These are phyloP conservation scores for Xestia c-nigrum DNA, from an alignment of 2,888 invertebrate species.

Conservation along the genomic window DNA sequence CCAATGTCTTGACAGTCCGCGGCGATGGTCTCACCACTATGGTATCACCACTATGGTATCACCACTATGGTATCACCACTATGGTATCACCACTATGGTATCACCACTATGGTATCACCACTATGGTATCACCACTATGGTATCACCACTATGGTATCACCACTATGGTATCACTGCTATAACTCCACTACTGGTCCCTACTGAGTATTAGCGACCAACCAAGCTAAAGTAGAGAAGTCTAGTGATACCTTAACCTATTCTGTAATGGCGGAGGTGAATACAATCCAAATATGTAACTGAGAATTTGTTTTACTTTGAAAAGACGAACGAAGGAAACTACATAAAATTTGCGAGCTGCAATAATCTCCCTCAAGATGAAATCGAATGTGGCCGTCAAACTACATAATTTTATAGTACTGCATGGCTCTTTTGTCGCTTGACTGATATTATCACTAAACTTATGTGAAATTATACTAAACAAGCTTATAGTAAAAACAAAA, in stretches of 20 bases:
- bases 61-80: too few species aligned
- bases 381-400: background rate
- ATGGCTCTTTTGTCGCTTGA: background rate
- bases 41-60: too few species aligned
- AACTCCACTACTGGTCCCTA: background rate
- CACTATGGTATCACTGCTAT: too few species aligned
- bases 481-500: too few species aligned
- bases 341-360: background rate
- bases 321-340: background rate
- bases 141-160: too few species aligned
- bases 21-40: too few species aligned
- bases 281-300: conserved; percentile 17
- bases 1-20: too few species aligned
- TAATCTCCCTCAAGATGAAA: background rate
- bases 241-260: background rate
- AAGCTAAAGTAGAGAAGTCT: background rate
- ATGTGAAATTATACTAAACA: background rate
- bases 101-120: too few species aligned
- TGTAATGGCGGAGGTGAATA: background rate
- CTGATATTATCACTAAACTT: background rate
- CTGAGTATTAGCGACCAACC: background rate
- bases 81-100: too few species aligned
- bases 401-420: background rate
- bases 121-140: too few species aligned
- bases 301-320: conserved; percentile 15